A percentile compares a stretch with the other conserved stretches of the same genome.
Conservation (phyloP, 1,140 invertebrate genomes). For the Temnothorax longispinosus region DNA sequence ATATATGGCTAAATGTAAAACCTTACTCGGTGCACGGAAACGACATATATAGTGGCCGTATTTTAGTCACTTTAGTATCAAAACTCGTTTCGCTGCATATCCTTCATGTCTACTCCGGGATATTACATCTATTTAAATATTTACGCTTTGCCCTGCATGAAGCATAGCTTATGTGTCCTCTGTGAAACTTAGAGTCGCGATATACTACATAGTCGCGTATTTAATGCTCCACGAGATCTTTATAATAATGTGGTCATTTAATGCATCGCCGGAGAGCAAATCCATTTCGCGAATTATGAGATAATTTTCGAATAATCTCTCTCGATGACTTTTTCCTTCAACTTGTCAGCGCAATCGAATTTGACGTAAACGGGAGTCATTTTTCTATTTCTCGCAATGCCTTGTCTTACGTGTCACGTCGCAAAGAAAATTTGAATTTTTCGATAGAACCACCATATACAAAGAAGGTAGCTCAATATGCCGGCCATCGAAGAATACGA, state of each 20-base stretch:
- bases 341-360: background rate
- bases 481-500: constrained; percentile 51
- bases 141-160: constrained; percentile 66
- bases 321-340: background rate
- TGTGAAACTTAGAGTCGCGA: constrained; percentile 49
- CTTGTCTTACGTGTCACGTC: background rate
- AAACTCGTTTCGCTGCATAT: constrained; percentile 50
- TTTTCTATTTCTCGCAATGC: background rate
- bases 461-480: constrained; percentile 43
- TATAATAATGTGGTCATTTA: constrained; percentile 47
- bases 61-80: constrained; percentile 66
- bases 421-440: constrained; percentile 21
- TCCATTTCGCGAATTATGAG: background rate
- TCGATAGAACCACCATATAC: constrained; percentile 14
- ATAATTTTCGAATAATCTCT: background rate
- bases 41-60: constrained; percentile 50
- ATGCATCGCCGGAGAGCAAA: background rate
- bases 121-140: constrained; percentile 73
- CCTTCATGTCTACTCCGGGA: constrained; percentile 62
- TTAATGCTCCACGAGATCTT: constrained; percentile 32
- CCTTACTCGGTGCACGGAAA: constrained; percentile 38
- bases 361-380: background rate
- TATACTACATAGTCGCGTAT: constrained; percentile 25
- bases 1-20: constrained; percentile 47
- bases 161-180: constrained; percentile 54